Evolutionary conservation across 2,888 invertebrate species (phyloP), one percentile per base, ranked within the genome.

Genomic region (Coecobrya sp.): DNA sequence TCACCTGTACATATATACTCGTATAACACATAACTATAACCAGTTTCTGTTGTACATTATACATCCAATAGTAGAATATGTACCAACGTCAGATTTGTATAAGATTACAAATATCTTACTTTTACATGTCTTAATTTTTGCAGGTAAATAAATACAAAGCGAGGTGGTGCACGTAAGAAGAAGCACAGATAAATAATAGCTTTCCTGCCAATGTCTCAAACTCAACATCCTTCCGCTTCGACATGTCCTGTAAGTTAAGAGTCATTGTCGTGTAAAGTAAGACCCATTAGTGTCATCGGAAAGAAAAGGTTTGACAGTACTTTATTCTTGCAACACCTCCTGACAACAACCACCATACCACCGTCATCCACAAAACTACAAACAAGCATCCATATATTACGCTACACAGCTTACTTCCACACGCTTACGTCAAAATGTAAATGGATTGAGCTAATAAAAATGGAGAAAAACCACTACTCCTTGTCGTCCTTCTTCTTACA

Each of bases 381-480:
- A 65, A 22, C 62, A 55, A 55, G 19, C 49, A 45, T 11, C 13
- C 30, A 68, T 30, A 68, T 86, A 19, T 36, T 62, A 30, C 55
- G 4, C 55, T 2, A 42, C 42, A 42, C 30, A n/a, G 59, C n/a
- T 22, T 85, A 19, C 13, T 16, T 68, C 86, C 36, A 59, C 49
- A n/a, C 86, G 30, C 36, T 68, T 62, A 68, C 68, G 70, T 16
- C 65, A 45, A 22, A 65, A 25, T 76, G 16, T 22, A 25, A 76
- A 25, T 76, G 89, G 52, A 81, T 89, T 52, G 89, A 89, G 70
- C 89, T 89, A 81, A 89, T 89, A 81, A 89, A 89, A 82, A 76
- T 45, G 76, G 49, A 49, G 25, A 25, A 13, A 49, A 76, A 70
- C 65, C 5, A 7, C 68, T 13, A n/a, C 70, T 70, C 70, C 36